Base-by-base conservation (phyloP, 2,888 invertebrate genomes). In the Caenorhabditis becei region DNA sequence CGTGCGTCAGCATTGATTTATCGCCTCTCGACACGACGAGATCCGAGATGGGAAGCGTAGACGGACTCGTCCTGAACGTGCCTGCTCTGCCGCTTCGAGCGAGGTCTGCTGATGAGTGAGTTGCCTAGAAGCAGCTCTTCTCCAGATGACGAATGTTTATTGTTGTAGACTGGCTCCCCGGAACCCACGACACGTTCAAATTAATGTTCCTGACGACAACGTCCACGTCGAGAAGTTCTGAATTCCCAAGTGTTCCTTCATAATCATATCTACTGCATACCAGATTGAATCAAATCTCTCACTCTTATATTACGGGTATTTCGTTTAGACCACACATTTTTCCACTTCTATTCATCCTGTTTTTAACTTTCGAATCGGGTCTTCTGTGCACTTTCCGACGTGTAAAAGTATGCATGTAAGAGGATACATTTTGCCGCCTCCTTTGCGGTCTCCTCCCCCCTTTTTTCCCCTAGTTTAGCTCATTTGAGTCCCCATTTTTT, bases 341-440 rank as follows among this genome's bases (percentile, higher is more conserved):
- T 5, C 61, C 28, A 7, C 24, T 18, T 32, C 32, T 16, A 4
- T 24, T 23, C 61, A 53, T 63, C 63, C 32, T 49, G 28, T 32
- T 63, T 72, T 65, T 72, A 61, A 61, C 41, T 24, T 56, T 8
- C 61, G 35, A 41, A 71, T 71, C 71, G 71, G 71, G 63, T 72
- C 63, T 71, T 62, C 18, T 63, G 65, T 63, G 63, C 65, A 65
- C 58, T 54, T 37, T 47, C 32, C 56, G 54, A 72, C 72, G 74
- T 74, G 74, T 66, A 74, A 74, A 74, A 74, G 74, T 74, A 66
- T 32, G 72, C 72, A 54, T 74, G 74, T 74, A 74, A 74, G 65
- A 66, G 74, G 74, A 74, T 74, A 74, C 66, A 59, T 74, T 74
- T 74, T 62, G 72, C 72, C 72, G 65, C 74, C 58, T 56, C 35